These are phyloP conservation scores for Sipha flava DNA, from an alignment of 1,140 invertebrate species.

Conservation along the genomic window DNA sequence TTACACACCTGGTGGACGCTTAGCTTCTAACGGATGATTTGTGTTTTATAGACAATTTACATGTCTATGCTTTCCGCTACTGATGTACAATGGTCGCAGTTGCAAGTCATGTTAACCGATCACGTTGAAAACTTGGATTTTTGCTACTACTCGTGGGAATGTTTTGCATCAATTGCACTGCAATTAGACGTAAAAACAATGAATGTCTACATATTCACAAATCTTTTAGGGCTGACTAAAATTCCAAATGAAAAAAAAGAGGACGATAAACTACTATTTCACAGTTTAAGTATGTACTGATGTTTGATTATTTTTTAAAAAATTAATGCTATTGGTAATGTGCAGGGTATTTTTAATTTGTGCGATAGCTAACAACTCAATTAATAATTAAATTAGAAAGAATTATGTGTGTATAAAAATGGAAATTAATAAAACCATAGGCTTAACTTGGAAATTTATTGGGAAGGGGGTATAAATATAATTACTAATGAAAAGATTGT, in stretches of 20 bases:
- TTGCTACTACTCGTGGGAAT: slow-evolving; percentile 27
- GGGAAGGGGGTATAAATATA: no score
- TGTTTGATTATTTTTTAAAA: not conserved
- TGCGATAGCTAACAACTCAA: no score
- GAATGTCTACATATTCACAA: not conserved
- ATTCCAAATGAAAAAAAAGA: slow-evolving; percentile 1
- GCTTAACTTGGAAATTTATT: no score
- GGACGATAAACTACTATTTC: not conserved
- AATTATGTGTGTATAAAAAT: no score
- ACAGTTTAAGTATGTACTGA: not conserved
- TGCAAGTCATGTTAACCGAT: not conserved
- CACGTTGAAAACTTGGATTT: not conserved
- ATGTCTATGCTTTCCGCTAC: not conserved
- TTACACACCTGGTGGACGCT: not conserved
- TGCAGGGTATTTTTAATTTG: no score
- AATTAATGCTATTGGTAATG: not conserved
- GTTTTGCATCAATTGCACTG: slow-evolving; percentile 8
- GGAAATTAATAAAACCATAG: no score
- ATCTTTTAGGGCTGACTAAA: not conserved
- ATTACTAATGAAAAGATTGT: no score
- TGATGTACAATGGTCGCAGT: slow-evolving; percentile 1
- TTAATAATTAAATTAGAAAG: no score
- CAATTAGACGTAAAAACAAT: not conserved
- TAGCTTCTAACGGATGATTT: not conserved
- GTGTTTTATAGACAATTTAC: not conserved